Evolutionary conservation across 2,797 vertebrate genomes (phyloP), one percentile per base, ranked within the genome.

Genomic region (Neostethus bicornis): DNA sequence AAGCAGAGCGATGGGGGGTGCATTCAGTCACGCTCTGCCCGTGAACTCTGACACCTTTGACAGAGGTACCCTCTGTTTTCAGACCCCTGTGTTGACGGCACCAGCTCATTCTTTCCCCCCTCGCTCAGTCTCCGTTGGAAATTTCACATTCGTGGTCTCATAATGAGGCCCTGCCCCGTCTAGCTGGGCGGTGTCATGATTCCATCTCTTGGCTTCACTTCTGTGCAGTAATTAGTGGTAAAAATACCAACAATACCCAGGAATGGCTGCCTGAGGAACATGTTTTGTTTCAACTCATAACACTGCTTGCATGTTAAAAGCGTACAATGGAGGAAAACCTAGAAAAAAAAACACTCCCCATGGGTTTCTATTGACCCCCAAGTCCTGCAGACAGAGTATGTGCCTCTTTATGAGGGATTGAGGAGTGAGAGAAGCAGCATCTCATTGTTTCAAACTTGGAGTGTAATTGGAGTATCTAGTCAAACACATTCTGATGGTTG

Each of bases 31-130:
- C 76, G 74, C 79, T 79, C 65, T 67, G 78, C 69, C 79, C 38
- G 38, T 90, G 90, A 91, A 91, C 90, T 89, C 66, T 91, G 89
- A 91, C 90, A 91, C 85, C 77, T 88, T 76, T 85, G 82, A 91
- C 89, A 89, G 79, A 84, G 85, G 80, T 86, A 73, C 84, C 81
- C 86, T 87, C 85, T 91, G 86, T 90, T 85, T 89, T 61, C 84
- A 79, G 78, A 73, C 60, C 47, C 29, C 59, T 54, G 58, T 23
- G 53, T 71, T 67, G 79, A 85, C 64, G 28, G 77, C 86, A 86
- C 73, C 80, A 80, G 75, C 79, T 89, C 85, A 80, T 85, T 86
- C 81, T 74, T 77, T 55, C 25, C 55, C 61, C 53, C 49, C 58
- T 66, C 8, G 12, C 58, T 76, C 81, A 67, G 79, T 73, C 75